These are phyloP conservation scores for Pristionchus exspectatus DNA, from an alignment of 2,888 invertebrate genomes.

Conservation along the genomic window DNA sequence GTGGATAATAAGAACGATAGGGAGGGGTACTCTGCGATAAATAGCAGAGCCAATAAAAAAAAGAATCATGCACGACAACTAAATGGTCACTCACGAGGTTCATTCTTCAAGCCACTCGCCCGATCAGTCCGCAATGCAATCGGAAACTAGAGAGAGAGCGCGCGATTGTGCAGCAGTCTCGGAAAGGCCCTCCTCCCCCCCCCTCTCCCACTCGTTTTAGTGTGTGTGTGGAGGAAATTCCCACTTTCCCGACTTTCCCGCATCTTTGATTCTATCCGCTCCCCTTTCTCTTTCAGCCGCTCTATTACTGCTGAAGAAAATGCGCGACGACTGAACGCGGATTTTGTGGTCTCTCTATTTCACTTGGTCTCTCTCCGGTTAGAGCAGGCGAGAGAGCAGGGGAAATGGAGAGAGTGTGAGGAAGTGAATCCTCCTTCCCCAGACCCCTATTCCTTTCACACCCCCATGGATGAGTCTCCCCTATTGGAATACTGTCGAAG, in stretches of 20 bases:
- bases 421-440: neutral
- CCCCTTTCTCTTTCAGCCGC: neutral
- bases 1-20: too few relatives aligned
- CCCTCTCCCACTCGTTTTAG: constrained; percentile 24
- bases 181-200: neutral
- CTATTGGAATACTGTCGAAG: too few relatives aligned
- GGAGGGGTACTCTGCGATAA: too few relatives aligned
- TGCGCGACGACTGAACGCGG: neutral
- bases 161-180: neutral
- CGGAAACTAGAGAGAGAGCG: constrained; percentile 10
- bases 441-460: neutral
- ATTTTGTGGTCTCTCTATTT: neutral
- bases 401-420: neutral
- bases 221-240: neutral
- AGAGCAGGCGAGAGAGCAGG: neutral
- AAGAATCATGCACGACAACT: too few relatives aligned
- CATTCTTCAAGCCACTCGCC: neutral
- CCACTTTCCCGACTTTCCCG: constrained; percentile 41
- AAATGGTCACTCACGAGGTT: too few relatives aligned
- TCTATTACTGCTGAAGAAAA: neutral
- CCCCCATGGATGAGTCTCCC: neutral
- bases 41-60: too few relatives aligned
- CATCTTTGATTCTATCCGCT: constrained; percentile 17
- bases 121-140: neutral
- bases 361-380: neutral